Evolutionary conservation across 2,113 vertebrate species (phyloP).

Genomic region (Leptocoma aspasia): DNA sequence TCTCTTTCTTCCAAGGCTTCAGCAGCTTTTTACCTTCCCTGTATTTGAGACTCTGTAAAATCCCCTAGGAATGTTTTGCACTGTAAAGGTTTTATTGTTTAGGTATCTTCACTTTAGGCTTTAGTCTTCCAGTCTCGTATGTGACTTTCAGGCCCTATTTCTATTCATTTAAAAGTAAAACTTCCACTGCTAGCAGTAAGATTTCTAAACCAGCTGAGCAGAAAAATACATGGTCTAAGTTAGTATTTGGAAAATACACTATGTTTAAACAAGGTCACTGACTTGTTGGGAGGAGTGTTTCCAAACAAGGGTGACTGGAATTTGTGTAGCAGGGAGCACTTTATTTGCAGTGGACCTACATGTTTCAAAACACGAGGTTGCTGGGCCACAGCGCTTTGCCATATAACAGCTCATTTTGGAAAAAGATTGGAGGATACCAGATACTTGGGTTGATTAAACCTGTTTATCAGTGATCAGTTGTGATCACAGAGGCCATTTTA

Average conservation of each 20-base stretch:
- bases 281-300: not conserved
- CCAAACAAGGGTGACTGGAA: not conserved
- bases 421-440: not conserved
- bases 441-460: not conserved
- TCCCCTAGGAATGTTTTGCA: not conserved
- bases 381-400: not conserved
- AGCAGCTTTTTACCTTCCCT: not conserved
- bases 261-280: not conserved
- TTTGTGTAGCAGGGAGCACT: not conserved
- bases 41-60: not conserved
- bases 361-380: not conserved
- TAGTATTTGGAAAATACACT: not conserved
- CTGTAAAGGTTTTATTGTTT: constrained; percentile 1
- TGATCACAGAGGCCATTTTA: not conserved
- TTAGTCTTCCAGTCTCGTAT: not conserved
- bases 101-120: not conserved
- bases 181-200: not conserved
- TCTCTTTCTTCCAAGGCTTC: not conserved
- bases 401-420: not conserved
- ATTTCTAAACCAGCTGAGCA: not conserved
- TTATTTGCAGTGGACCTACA: not conserved
- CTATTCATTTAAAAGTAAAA: not conserved
- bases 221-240: not conserved
- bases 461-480: not conserved
- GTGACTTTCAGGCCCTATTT: not conserved